phyloP scores from a whole-genome alignment of 2,113 vertebrate genomes.

The Todiramphus chloris region DNA sequence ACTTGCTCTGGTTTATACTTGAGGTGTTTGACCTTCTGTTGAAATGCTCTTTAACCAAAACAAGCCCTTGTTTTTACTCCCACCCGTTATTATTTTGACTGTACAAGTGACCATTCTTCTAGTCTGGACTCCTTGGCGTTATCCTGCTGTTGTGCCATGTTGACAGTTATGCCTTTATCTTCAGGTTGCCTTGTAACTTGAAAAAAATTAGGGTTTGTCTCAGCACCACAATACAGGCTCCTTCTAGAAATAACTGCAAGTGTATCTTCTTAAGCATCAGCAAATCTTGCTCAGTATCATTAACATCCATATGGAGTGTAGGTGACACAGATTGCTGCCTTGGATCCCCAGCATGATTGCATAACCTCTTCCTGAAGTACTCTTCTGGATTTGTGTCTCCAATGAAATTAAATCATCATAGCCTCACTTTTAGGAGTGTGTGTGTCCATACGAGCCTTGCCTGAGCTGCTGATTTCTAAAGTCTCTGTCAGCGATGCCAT shows the following conservation, averaged over 20 bases:
- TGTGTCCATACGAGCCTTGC: neutral
- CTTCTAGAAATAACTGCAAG: slow-evolving; percentile 16
- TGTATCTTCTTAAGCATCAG: neutral
- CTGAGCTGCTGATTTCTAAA: neutral
- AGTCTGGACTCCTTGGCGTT: neutral
- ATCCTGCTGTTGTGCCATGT: neutral
- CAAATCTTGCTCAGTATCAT: neutral
- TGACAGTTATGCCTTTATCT: neutral
- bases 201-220: neutral
- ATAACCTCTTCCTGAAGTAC: slow-evolving; percentile 25
- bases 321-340: slow-evolving; percentile 43
- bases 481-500: neutral
- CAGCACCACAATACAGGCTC: neutral
- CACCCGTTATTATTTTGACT: neutral
- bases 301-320: slow-evolving; percentile 44
- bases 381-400: slow-evolving; percentile 1
- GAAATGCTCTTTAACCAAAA: neutral
- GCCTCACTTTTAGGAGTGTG: neutral
- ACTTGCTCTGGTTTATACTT: neutral
- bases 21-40: neutral
- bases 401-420: neutral
- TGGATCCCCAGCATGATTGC: neutral
- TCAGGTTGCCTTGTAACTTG: neutral
- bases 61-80: neutral
- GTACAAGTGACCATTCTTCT: neutral